Conservation (phyloP, 2,797 vertebrate species). For the Knipowitschia caucasica region DNA sequence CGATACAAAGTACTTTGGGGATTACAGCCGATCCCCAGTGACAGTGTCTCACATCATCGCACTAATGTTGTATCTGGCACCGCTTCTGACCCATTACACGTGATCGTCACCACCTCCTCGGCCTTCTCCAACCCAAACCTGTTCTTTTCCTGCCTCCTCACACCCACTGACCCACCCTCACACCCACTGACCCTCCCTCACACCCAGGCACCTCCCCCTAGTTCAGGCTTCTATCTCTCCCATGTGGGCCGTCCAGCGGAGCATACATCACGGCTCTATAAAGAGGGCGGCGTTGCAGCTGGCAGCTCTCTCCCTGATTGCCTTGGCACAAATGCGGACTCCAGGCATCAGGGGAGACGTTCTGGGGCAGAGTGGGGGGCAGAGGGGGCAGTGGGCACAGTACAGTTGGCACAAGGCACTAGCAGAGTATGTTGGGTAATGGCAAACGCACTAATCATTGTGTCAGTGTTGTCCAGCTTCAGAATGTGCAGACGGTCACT, state of each 20-base stretch:
- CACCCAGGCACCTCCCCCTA: slow-evolving; percentile 21
- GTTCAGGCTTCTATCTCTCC: slow-evolving; percentile 29
- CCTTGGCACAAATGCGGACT: slow-evolving; percentile 70
- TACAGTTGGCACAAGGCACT: slow-evolving; percentile 55
- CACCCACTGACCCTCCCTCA: slow-evolving; percentile 43
- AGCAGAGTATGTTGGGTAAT: slow-evolving; percentile 29
- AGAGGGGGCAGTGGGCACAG: slow-evolving; percentile 28
- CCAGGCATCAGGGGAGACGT: slow-evolving; percentile 65
- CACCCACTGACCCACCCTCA: slow-evolving; percentile 40
- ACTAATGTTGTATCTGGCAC: slow-evolving; percentile 79
- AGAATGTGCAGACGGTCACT: neutral
- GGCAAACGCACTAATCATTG: slow-evolving; percentile 49
- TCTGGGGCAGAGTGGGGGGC: slow-evolving; percentile 40
- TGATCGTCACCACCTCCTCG: slow-evolving; percentile 41
- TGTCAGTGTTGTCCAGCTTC: slow-evolving; percentile 42
- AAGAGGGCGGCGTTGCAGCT: slow-evolving; percentile 59
- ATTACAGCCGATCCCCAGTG: slow-evolving; percentile 23
- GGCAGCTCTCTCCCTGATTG: slow-evolving; percentile 78
- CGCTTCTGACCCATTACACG: slow-evolving; percentile 65
- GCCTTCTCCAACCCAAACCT: slow-evolving; percentile 16
- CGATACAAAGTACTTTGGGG: neutral
- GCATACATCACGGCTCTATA: slow-evolving; percentile 67
- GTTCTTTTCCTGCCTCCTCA: too few species aligned
- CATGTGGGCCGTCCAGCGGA: slow-evolving; percentile 56
- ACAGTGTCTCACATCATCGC: slow-evolving; percentile 64